Conservation (phyloP, 2,797 vertebrate species). For the Tympanoctomys barrerae region DNA sequence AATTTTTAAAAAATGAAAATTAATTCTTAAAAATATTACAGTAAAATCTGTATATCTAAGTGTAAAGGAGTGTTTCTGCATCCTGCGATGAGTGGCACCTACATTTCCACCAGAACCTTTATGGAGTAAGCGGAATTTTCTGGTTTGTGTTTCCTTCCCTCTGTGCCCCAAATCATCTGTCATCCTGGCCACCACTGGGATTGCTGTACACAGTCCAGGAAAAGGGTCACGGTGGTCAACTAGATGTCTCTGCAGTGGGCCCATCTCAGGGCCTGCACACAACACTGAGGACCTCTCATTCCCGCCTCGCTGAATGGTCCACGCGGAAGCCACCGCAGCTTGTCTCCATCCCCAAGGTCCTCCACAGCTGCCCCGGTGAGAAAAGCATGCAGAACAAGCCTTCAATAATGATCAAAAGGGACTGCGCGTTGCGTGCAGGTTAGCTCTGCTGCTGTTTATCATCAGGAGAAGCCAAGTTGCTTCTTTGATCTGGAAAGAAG, state of each 20-base stretch:
- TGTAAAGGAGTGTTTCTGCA: neutral
- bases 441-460: neutral
- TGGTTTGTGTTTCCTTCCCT: no score
- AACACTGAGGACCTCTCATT: neutral
- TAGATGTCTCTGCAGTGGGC: accelerated
- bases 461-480: neutral
- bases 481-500: conserved; percentile 18
- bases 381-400: neutral
- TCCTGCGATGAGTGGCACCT: neutral
- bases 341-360: neutral
- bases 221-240: neutral
- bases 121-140: neutral
- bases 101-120: neutral
- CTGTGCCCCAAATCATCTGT: neutral
- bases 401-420: neutral
- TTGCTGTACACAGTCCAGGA: no score
- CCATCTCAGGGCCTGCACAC: accelerated
- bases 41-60: neutral
- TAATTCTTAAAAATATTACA: neutral
- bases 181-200: neutral
- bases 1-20: neutral
- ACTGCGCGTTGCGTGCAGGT: neutral
- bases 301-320: neutral
- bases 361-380: no score
- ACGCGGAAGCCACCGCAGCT: accelerated